Conservation (phyloP, 2,797 vertebrate genomes). For the Lophius americanus region DNA sequence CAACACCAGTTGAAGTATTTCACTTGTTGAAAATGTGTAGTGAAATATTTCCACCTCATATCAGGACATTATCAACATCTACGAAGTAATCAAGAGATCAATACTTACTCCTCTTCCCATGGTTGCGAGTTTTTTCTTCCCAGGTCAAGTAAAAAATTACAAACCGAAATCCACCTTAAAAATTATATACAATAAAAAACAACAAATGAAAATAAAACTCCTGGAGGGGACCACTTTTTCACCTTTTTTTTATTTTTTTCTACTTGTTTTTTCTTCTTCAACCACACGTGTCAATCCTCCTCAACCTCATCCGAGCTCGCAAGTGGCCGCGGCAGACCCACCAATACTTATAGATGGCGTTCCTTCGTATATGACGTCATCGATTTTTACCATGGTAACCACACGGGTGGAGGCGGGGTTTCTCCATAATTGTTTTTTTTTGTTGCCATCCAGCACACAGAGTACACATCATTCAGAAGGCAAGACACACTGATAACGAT, state of each 20-base stretch:
- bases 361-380: conserved; percentile 79
- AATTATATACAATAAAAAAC: conserved; percentile 51
- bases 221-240: conserved; percentile 42
- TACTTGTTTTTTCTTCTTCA: conserved; percentile 6
- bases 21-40: conserved; percentile 58
- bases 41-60: not conserved
- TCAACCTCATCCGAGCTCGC: conserved; percentile 69
- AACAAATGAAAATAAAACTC: conserved; percentile 33
- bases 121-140: conserved; percentile 55
- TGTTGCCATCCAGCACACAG: conserved; percentile 1
- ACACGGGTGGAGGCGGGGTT: conserved; percentile 72
- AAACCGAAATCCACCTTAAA: conserved; percentile 58
- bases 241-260: not conserved
- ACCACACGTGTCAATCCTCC: conserved; percentile 72
- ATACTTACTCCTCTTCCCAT: conserved; percentile 86
- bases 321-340: conserved; percentile 45
- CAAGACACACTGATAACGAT: not conserved
- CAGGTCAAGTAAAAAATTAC: conserved; percentile 53
- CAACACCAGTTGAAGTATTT: too few relatives aligned
- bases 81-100: not conserved
- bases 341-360: conserved; percentile 76
- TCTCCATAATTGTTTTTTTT: conserved; percentile 37
- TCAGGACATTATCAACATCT: not conserved
- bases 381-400: conserved; percentile 80
- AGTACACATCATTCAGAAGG: conserved; percentile 7